These are phyloP conservation scores for Aphrocallistes beatrix DNA, from an alignment of 37 sponge, comb jelly and placozoan genomes.

Conservation along the genomic window DNA sequence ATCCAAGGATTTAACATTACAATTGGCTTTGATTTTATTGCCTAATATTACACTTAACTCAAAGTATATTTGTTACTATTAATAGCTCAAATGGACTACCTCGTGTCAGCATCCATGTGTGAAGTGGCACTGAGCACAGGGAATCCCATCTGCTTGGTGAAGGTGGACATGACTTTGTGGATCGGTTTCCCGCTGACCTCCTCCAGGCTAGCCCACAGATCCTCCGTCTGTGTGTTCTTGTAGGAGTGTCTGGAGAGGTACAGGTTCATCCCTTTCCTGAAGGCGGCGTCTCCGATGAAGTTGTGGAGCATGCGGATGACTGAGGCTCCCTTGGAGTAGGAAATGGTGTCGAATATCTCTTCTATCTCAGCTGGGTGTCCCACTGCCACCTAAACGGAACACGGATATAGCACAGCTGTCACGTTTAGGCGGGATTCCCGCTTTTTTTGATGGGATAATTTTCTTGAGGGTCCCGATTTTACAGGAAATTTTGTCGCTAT, in stretches of 20 bases:
- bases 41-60: too few relatives aligned
- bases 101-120: conserved; percentile 37
- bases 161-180: conserved; percentile 69
- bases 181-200: conserved; percentile 59
- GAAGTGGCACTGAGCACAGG: conserved; percentile 64
- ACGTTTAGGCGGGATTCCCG: too few relatives aligned
- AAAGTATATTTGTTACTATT: too few relatives aligned
- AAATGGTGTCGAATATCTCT: conserved; percentile 94
- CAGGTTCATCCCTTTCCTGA: conserved; percentile 59
- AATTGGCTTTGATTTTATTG: too few relatives aligned
- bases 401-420: too few relatives aligned
- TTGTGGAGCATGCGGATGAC: conserved; percentile 78
- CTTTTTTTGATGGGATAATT: too few relatives aligned
- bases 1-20: too few relatives aligned
- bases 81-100: too few relatives aligned
- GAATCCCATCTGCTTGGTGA: conserved; percentile 90
- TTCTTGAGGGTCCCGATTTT: too few relatives aligned
- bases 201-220: conserved; percentile 55
- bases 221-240: conserved; percentile 68
- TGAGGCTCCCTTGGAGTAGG: conserved; percentile 86
- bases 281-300: conserved; percentile 80
- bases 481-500: too few relatives aligned
- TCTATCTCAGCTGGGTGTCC: conserved; percentile 85
- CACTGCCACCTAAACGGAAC: conserved; percentile 39
- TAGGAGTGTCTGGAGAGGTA: conserved; percentile 55